A percentile compares a stretch with the other conserved stretches of the same genome.
Evolutionary conservation across 2,888 invertebrate species (phyloP).

Genomic region (Lomographa bimaculata): DNA sequence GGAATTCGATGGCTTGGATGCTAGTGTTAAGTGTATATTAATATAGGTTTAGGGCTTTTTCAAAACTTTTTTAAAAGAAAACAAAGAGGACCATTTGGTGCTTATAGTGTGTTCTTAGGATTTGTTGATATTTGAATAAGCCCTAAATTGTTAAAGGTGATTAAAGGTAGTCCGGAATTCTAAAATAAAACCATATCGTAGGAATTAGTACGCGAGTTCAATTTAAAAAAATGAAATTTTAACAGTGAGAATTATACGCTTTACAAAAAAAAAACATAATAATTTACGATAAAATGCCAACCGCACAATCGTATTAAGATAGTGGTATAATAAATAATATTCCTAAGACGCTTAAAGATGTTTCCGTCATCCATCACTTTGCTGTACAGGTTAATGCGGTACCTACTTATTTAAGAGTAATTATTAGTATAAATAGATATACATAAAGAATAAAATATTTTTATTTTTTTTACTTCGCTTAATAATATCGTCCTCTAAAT

Average conservation of each 20-base stretch:
- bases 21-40: conserved; percentile 49
- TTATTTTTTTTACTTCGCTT: too few species aligned
- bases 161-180: conserved; percentile 40
- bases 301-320: conserved; percentile 60
- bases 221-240: conserved; percentile 54
- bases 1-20: conserved; percentile 48
- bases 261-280: conserved; percentile 48
- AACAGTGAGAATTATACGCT: conserved; percentile 46
- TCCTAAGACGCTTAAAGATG: conserved; percentile 27
- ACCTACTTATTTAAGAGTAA: too few species aligned
- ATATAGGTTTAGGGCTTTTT: conserved; percentile 44
- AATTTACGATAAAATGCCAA: conserved; percentile 59
- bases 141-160: conserved; percentile 33
- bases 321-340: conserved; percentile 29
- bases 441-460: too few species aligned
- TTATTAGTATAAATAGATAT: too few species aligned
- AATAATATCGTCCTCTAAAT: too few species aligned
- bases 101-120: conserved; percentile 38
- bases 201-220: conserved; percentile 51
- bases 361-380: conserved; percentile 18
- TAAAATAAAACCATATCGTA: conserved; percentile 65
- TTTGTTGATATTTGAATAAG: conserved; percentile 43
- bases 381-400: conserved; percentile 16
- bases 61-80: conserved; percentile 33
- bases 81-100: conserved; percentile 39